Evolutionary conservation across 2,888 invertebrate genomes (phyloP).

Genomic region (Dolichomitus sp.): DNA sequence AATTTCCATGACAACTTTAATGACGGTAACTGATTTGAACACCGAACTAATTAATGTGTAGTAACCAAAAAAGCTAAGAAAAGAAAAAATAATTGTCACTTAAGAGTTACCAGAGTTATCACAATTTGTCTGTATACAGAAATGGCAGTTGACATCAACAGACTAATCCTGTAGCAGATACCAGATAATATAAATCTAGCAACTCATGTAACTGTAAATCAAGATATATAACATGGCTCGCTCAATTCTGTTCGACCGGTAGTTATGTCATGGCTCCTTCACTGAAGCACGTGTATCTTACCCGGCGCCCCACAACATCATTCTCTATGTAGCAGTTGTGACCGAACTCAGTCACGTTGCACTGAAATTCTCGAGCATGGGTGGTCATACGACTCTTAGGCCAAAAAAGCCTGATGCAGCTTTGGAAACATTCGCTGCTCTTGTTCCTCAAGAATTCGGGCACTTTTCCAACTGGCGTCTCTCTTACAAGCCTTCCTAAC

Average conservation of each 20-base stretch:
- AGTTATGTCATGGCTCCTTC: constrained; percentile 4
- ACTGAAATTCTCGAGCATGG: constrained; percentile 16
- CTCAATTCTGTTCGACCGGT: not conserved
- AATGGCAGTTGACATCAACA: not conserved
- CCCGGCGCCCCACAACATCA: not conserved
- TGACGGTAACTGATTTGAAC: too few species aligned
- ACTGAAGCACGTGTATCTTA: constrained; percentile 36
- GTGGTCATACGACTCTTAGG: constrained; percentile 17
- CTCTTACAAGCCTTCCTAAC: constrained; percentile 13
- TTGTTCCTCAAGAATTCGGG: constrained; percentile 45
- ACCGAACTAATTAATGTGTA: too few species aligned
- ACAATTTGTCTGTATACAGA: too few species aligned
- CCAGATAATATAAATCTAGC: not conserved
- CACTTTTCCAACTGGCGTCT: constrained; percentile 58
- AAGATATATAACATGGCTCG: not conserved
- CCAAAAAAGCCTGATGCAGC: constrained; percentile 8
- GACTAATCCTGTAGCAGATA: not conserved
- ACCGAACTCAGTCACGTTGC: constrained; percentile 29
- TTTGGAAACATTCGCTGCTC: constrained; percentile 22
- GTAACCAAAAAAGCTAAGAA: too few species aligned
- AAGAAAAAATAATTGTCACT: too few species aligned
- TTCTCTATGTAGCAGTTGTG: not conserved
- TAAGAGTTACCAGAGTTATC: too few species aligned
- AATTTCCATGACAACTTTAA: too few species aligned
- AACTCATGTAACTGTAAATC: not conserved